Base-by-base conservation (phyloP, 2,888 invertebrate genomes). In the Ceraclea dissimilis region DNA sequence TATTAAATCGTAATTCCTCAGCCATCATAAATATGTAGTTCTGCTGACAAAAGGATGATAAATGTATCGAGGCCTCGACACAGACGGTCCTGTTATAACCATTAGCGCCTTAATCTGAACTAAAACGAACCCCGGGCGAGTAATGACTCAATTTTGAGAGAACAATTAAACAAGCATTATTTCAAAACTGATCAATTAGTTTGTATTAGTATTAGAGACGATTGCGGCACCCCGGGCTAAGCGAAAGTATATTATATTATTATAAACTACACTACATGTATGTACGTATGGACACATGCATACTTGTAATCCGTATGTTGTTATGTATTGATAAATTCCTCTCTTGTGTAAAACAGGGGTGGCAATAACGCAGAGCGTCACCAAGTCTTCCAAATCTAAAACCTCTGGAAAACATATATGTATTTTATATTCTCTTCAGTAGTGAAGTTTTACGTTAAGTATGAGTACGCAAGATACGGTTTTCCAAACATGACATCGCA, bases 61-160 rank as follows among this genome's bases (percentile, higher is more conserved):
- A 52, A 59, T 59, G 55, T 52, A 48, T n/a, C 46, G 10, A 26
- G 47, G n/a, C n/a, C 26, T 49, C 47, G 8, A 21, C 16, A 22
- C 44, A 21, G 19, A 44, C 44, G 31, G 21, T 53, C 53, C 53
- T 53, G 53, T 53, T 53, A 53, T 18, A 19, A 33, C 48, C 34
- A 55, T 55, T 55, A 55, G 55, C 53, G 53, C 54, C 33, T 54
- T 33, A 22, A 49, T 54, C 21, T 19, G 52, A 19, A 34, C 50
- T 49, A 21, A 18, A 52, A 20, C 16, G 17, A 4, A 49, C 49
- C 49, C 44, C 21, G 44, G 52, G 52, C 53, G 49, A 49, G 52
- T 59, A 61, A 61, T 59, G 53, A 54, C 51, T 61, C 61, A 61
- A 61, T 61, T 57, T 56, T 53, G 57, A 61, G 49, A 61, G 51